Percentiles rank a stretch among this genome's conserved stretches.
These are phyloP conservation scores for Athalia circularis DNA, from an alignment of 2,888 invertebrate species.

Conservation along the genomic window DNA sequence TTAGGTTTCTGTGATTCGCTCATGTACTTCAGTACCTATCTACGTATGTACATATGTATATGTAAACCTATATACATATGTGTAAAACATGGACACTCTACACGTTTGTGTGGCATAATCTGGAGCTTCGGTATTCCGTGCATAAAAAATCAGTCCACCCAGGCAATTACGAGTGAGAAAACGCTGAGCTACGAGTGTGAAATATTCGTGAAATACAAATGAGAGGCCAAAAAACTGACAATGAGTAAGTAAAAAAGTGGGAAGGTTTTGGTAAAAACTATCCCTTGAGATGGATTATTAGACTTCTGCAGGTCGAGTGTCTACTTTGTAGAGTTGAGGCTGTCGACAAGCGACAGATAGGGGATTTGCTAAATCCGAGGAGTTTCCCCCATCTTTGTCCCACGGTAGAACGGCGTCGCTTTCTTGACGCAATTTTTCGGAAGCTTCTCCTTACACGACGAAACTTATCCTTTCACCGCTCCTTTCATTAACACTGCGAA, in stretches of 20 bases:
- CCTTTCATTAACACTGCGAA: constrained; percentile 10
- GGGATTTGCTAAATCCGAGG: constrained; percentile 12
- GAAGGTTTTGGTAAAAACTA: background rate
- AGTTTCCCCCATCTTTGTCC: background rate
- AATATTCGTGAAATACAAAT: background rate
- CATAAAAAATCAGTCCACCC: constrained; percentile 28
- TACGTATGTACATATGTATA: background rate
- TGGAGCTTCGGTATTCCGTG: constrained; percentile 16
- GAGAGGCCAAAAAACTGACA: background rate
- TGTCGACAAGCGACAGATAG: constrained; percentile 4
- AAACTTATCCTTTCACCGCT: constrained; percentile 22
- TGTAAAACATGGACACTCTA: background rate
- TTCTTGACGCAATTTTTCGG: background rate
- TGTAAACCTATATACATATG: background rate
- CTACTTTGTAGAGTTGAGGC: background rate
- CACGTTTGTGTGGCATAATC: background rate
- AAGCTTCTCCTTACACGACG: background rate
- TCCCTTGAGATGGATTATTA: background rate
- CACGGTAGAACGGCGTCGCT: background rate
- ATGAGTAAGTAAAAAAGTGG: background rate
- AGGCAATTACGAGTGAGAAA: constrained; percentile 10
- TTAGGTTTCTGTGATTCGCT: no score
- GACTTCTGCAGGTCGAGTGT: background rate
- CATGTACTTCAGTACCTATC: background rate
- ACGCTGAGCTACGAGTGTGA: background rate